phyloP scores from a whole-genome alignment of 2,888 invertebrate species.

The Rambutsinella grinnellia region DNA sequence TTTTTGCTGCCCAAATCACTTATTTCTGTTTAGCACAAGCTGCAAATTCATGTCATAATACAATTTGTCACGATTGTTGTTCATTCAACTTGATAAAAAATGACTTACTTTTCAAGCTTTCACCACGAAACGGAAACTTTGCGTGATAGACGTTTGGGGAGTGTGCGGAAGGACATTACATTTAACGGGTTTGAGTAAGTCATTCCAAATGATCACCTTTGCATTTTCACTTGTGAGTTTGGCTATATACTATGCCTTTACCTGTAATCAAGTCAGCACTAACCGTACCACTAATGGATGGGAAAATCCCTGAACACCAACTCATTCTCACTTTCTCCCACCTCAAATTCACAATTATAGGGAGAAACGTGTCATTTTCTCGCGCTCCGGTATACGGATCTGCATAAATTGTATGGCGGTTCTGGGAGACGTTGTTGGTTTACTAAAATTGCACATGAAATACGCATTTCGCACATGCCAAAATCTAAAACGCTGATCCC shows the following conservation, averaged over 20 bases:
- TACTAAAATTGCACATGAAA: too few relatives aligned
- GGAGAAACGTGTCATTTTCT: conserved; percentile 23
- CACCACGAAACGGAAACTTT: conserved; percentile 27
- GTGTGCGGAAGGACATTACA: background rate
- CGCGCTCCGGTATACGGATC: too few relatives aligned
- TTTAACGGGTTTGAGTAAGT: too few relatives aligned
- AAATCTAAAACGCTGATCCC: too few relatives aligned
- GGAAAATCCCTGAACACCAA: background rate
- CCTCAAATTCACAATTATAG: conserved; percentile 13
- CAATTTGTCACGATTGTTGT: conserved; percentile 38
- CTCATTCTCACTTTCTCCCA: conserved; percentile 10
- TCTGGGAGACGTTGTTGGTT: too few relatives aligned
- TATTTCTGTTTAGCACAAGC: conserved; percentile 31
- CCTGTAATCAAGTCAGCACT: too few relatives aligned
- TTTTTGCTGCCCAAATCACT: too few relatives aligned
- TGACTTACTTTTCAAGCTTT: conserved; percentile 37
- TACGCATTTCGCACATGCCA: too few relatives aligned
- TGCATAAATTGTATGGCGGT: too few relatives aligned
- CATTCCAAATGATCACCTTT: background rate
- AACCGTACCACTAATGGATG: conserved; percentile 2
- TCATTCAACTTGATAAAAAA: conserved; percentile 24
- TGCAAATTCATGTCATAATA: conserved; percentile 33
- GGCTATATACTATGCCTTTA: too few relatives aligned
- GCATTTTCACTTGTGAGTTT: background rate
- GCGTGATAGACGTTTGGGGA: conserved; percentile 28